These are phyloP conservation scores for Branchipolynoe longqiensis DNA, from an alignment of 2,888 invertebrate species.

Conservation along the genomic window DNA sequence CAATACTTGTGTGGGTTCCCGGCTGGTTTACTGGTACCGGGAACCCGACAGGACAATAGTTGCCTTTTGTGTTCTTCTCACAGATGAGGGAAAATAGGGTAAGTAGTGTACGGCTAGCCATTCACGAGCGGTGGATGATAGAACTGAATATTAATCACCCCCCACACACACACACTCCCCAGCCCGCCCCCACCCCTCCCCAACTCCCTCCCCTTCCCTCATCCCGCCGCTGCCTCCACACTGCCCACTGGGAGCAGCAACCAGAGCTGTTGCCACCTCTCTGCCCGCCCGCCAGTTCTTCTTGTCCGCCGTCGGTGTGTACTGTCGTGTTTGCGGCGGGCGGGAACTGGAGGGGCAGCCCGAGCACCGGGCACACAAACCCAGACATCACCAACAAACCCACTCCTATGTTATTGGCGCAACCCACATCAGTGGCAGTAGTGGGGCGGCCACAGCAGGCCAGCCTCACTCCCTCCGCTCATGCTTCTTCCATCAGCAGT, in stretches of 20 bases:
- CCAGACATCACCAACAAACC: not conserved
- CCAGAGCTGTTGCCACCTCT: too few species aligned
- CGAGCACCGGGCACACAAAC: not conserved
- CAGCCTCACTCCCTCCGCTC: too few species aligned
- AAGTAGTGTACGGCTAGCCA: slow-evolving; percentile 7
- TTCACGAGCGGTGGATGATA: slow-evolving; percentile 5
- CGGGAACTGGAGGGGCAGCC: not conserved
- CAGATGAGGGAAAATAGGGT: slow-evolving; percentile 46
- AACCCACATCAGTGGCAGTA: slow-evolving; percentile 41
- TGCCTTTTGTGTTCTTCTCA: slow-evolving; percentile 5
- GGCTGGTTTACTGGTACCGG: not conserved
- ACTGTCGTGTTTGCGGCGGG: not conserved
- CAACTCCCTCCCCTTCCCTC: not conserved
- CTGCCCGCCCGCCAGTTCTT: too few species aligned
- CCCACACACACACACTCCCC: not conserved
- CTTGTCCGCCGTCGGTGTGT: not conserved
- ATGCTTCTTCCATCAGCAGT: too few species aligned
- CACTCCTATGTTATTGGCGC: slow-evolving; percentile 4
- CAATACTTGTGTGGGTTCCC: not conserved
- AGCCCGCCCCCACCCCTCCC: not conserved
- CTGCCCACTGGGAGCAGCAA: too few species aligned
- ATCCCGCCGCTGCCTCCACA: not conserved
- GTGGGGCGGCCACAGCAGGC: not conserved
- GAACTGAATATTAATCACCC: slow-evolving; percentile 36
- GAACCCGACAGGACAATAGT: not conserved